Base-by-base conservation (phyloP, 2,797 vertebrate genomes). In the Sebastes diaconus region DNA sequence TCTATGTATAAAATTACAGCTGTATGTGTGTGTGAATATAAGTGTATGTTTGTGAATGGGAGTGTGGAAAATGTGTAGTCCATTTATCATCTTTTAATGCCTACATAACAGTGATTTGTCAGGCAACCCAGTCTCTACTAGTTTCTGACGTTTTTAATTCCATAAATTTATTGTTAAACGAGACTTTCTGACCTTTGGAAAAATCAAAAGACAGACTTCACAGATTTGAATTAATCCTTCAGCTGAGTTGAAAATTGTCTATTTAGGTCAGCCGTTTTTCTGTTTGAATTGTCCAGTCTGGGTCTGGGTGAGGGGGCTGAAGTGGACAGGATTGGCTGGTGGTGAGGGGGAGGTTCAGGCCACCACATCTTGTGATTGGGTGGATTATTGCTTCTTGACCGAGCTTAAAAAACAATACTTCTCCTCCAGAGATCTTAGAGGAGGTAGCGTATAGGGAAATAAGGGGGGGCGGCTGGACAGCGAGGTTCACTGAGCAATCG, bases 401-500 rank as follows among this genome's bases (percentile, higher is more conserved):
- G 12, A 80, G 52, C 16, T 92, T 85, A 79, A 85, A 78, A 39
- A 83, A 88, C 76, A 90, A 75, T 42, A 42, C 39, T 16, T 42
- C 13, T 42, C 34, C 52, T 25, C 63, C 78, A n/a, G 22, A 72
- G 52, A 75, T 65, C 61, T 84, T 71, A 39, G 68, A 82, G 75
- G 74, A 36, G 63, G 13, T 32, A 24, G 73, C 72, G 29, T 57
- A 20, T 27, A 30, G 30, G 65, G 70, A 25, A 84, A 9, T 64
- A 73, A 68, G 1, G n/a, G 67, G 39, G 39, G 13, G 39, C 13
- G 13, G 79, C 83, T 87, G 85, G 82, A 90, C 79, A 68, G 4
- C 61, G 50, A 55, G 91, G 87, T 93, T 93, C 93, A 93, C 71
- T 85, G 90, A 93, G 72, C 90, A 92, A 84, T 93, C 79, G 0